Evolutionary conservation across 2,113 vertebrate genomes (phyloP).

Genomic region (Pangasianodon hypophthalmus): DNA sequence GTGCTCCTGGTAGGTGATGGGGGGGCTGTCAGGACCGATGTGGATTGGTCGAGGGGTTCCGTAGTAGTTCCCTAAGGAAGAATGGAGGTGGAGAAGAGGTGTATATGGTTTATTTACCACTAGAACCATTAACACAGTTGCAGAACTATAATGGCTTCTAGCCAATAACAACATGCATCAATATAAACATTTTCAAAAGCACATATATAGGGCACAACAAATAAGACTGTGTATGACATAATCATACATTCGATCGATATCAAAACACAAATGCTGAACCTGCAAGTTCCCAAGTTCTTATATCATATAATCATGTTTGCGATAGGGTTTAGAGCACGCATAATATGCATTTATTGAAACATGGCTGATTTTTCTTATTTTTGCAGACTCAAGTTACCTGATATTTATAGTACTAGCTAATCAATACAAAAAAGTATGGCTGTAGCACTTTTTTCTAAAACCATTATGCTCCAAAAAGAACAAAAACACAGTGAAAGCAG

Average conservation of each 20-base stretch:
- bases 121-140: not conserved
- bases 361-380: not conserved
- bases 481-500: not conserved
- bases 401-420: slow-evolving; percentile 22
- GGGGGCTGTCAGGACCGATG: slow-evolving; percentile 74
- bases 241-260: not conserved
- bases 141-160: not conserved
- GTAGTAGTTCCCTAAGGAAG: slow-evolving; percentile 76
- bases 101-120: not conserved
- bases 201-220: not conserved
- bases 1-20: slow-evolving; percentile 80
- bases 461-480: not conserved
- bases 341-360: not conserved
- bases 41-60: slow-evolving; percentile 79
- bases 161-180: not conserved
- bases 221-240: not conserved
- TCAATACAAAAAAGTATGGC: not conserved
- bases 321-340: not conserved
- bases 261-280: not conserved
- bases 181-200: not conserved
- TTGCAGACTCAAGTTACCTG: slow-evolving; percentile 23
- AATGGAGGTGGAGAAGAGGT: not conserved
- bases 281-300: slow-evolving; percentile 8
- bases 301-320: not conserved
- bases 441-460: slow-evolving; percentile 12